Base-by-base conservation (phyloP, 2,888 invertebrate genomes). In the Fragum whitleyi region DNA sequence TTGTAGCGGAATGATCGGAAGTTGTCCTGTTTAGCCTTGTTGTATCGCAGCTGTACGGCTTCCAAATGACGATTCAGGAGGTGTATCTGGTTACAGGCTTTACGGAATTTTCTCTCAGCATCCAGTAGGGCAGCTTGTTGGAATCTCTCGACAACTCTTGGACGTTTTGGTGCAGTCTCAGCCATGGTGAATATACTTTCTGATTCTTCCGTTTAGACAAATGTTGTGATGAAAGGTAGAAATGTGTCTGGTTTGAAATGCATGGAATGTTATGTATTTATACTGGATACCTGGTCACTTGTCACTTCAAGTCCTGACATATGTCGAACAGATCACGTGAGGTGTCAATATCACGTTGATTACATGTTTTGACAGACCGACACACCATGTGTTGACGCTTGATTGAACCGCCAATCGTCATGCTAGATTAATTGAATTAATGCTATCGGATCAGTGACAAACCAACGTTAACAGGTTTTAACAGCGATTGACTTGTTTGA, bases 1-100 rank as follows among this genome's bases (percentile, higher is more conserved):
- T 84, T 87, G 86, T 91, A 91, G 53, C 90, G 87, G 80, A 90
- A 90, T 0, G 87, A 81, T 16, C 87, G 83, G 69, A 81, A 76
- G 73, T 87, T 86, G n/a, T 79, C 87, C 29, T 76, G 73, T 68
- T 86, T 86, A 19, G 90, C 90, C n/a, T 76, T 71, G 32, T 86
- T 80, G 82, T 90, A 91, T 16, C 90, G 83, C 39, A 68, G 75
- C 76, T 83, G 83, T 67, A 88, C 74, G 21, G 81, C 85, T 29
- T 88, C 85, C 42, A 90, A 71, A 23, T 87, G 82, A 9, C 79
- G 86, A 73, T 89, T 90, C 55, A 91, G 78, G 29, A 88, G 77
- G 0, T 86, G 82, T 21, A 90, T 87, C 76, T 90, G 91, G 26
- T 83, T 81, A 71, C 91, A 91, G 11, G 91, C 85, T 55, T 81